Percentiles rank a stretch among this genome's conserved stretches.
phyloP scores from a whole-genome alignment of 2,888 invertebrate genomes.

The Eilema sororculum region DNA sequence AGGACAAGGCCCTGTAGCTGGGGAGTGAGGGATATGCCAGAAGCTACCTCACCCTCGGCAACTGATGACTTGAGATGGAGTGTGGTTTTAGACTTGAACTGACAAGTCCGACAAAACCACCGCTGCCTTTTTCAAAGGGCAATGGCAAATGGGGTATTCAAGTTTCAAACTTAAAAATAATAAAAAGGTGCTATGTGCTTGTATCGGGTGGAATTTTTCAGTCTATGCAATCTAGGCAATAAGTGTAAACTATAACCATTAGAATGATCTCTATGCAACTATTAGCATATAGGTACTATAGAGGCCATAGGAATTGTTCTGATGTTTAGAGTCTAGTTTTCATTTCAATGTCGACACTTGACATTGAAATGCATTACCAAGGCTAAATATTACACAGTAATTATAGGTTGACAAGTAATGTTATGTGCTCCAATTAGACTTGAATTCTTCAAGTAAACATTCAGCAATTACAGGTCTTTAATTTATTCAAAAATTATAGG shows the following conservation, averaged over 20 bases:
- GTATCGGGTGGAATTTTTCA: background rate
- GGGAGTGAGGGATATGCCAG: no score
- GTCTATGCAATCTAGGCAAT: background rate
- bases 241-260: background rate
- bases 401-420: background rate
- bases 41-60: no score
- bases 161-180: no score
- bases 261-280: background rate
- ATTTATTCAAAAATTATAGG: no score
- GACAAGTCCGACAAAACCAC: no score
- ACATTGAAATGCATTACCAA: background rate
- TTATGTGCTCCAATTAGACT: slow-evolving; percentile 13
- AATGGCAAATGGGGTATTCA: no score
- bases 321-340: background rate
- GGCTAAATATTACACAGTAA: background rate
- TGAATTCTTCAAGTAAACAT: background rate
- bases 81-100: no score
- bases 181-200: background rate
- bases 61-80: no score
- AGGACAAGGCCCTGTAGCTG: no score
- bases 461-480: slow-evolving; percentile 3
- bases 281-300: no score
- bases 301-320: no score
- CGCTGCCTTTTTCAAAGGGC: no score
- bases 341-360: background rate